Evolutionary conservation across 2,888 invertebrate species (phyloP).

Genomic region (Odontocerum albicorne): DNA sequence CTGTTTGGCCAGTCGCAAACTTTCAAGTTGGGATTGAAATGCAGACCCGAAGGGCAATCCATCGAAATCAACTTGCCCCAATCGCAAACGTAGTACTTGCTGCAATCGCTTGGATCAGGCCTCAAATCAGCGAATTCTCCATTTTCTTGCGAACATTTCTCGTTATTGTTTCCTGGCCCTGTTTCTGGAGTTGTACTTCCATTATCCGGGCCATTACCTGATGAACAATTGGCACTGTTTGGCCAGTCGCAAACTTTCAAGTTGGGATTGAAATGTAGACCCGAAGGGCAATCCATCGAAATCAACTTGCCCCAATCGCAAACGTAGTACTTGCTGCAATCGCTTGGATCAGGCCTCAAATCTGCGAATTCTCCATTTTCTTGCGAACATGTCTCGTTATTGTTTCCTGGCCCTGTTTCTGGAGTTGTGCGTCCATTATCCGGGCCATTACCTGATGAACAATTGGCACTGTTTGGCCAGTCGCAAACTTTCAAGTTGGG

Average conservation of each 20-base stretch:
- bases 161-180: not conserved
- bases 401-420: no score
- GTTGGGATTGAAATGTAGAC: conserved; percentile 41
- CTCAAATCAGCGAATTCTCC: conserved; percentile 17
- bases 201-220: no score
- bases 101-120: conserved; percentile 24
- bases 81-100: conserved; percentile 27
- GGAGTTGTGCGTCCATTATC: no score
- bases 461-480: conserved; percentile 38
- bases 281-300: conserved; percentile 41
- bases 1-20: conserved; percentile 15
- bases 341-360: no score
- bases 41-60: conserved; percentile 27
- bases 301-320: no score
- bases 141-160: conserved; percentile 7
- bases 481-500: conserved; percentile 41
- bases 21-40: conserved; percentile 14
- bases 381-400: no score
- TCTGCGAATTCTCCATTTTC: no score
- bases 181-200: no score
- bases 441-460: no score
- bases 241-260: conserved; percentile 41
- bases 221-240: conserved; percentile 38
- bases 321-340: no score
- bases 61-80: conserved; percentile 26